Base-by-base conservation (phyloP, 1,140 invertebrate species). In the Drosophila mayri region DNA sequence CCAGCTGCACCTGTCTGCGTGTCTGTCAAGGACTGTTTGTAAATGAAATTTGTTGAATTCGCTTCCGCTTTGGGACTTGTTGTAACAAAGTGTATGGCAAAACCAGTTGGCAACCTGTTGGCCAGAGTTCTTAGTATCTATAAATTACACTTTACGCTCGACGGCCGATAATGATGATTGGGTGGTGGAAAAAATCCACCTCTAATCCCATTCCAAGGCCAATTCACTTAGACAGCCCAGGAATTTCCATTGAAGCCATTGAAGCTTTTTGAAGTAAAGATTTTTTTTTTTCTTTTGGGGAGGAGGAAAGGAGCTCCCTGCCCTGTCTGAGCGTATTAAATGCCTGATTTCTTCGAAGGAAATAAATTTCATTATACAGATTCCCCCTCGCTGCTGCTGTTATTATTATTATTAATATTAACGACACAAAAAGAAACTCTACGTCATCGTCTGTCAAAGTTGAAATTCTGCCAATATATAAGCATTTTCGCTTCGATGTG, bases 21-120 rank as follows among this genome's bases (percentile, higher is more conserved):
- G 49, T 11, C 28, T 35, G 63, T 82, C 84, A 87, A 87, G 84
- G 84, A 87, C 84, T 87, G 84, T 87, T 87, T 88, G 80, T 84
- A 88, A 88, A 87, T 87, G 62, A 87, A 88, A 87, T 87, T 87
- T 80, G 73, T 87, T 50, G 65, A 66, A 71, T 74, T 77, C 58
- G 76, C 80, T 88, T 88, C 85, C 83, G 85, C 79, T 88, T 87
- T 30, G 44, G 54, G 49, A 7, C 35, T 80, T 85, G 76, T 85
- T 84, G 81, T 84, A 84, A 85, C 73, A 66, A 32, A 44, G 47
- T 41, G 52, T 52, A 49, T 47, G 46, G 50, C 25, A 50, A 79
- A 84, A 79, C 81, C 76, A 64, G 79, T 83, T 83, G 72, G 57
- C 55, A 80, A 80, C 77, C 62, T 75, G 78, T 76, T 81, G 80